phyloP scores from a whole-genome alignment of 2,113 vertebrate genomes.

The Cottus gobio region DNA sequence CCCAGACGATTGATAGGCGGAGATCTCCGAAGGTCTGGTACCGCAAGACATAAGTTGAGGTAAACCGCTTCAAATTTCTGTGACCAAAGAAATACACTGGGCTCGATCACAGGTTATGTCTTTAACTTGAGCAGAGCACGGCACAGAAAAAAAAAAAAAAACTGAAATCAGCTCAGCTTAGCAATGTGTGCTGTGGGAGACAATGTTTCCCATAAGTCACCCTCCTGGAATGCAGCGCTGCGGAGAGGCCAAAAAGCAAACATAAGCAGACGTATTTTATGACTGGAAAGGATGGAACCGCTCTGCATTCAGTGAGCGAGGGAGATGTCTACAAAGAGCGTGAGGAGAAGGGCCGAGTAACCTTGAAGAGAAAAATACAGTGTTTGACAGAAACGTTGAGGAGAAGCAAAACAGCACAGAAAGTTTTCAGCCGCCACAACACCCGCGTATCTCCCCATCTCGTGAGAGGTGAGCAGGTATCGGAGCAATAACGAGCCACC shows the following conservation, averaged over 20 bases:
- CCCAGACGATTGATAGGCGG: neutral
- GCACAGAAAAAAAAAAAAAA: neutral
- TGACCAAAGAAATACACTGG: conserved; percentile 20
- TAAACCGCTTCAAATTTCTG: neutral
- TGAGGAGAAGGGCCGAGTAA: conserved; percentile 15
- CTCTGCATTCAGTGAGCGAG: conserved; percentile 7
- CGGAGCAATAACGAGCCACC: conserved; percentile 16
- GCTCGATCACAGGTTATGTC: conserved; percentile 6
- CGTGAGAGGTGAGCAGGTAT: conserved; percentile 43
- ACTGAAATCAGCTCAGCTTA: conserved; percentile 14
- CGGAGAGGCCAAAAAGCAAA: conserved; percentile 80
- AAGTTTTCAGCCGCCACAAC: neutral
- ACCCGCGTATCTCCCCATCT: neutral
- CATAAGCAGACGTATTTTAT: conserved; percentile 80
- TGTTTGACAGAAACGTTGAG: conserved; percentile 34
- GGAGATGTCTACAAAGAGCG: conserved; percentile 1
- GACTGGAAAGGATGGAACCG: conserved; percentile 80
- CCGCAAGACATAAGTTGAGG: neutral
- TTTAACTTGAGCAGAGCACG: conserved; percentile 47
- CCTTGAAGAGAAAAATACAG: conserved; percentile 28
- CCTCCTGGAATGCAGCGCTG: conserved; percentile 81
- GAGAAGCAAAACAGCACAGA: conserved; percentile 24
- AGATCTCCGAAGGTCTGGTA: neutral
- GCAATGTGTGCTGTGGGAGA: conserved; percentile 61
- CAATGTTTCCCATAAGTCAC: conserved; percentile 85